phyloP scores from a whole-genome alignment of 30 jellyfish, hydroid and myxozoan species.

The Catostylus mosaicus region DNA sequence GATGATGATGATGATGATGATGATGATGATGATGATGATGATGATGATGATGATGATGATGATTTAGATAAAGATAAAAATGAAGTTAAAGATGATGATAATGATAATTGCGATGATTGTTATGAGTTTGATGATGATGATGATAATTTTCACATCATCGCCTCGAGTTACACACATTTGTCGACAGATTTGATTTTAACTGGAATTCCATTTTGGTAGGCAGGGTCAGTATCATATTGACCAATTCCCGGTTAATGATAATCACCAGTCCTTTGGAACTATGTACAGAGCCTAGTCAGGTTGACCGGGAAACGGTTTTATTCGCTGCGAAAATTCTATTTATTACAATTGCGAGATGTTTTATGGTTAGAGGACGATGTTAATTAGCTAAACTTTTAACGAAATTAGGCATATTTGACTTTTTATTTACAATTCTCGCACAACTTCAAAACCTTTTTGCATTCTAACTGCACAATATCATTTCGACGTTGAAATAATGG shows the following conservation, averaged over 20 bases:
- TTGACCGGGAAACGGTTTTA: neutral
- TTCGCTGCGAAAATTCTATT: constrained; percentile 41
- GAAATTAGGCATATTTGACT: neutral
- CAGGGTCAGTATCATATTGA: constrained; percentile 25
- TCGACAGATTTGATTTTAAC: neutral
- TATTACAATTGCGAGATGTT: constrained; percentile 42
- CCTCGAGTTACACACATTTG: neutral
- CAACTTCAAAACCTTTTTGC: neutral
- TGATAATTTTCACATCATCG: too few relatives aligned
- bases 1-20: too few relatives aligned
- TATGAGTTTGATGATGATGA: too few relatives aligned
- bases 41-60: too few relatives aligned
- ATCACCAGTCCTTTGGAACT: neutral
- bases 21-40: too few relatives aligned
- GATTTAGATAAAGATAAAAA: too few relatives aligned
- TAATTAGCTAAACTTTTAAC: constrained; percentile 19
- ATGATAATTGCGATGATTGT: too few relatives aligned
- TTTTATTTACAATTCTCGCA: neutral
- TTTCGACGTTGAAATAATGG: too few relatives aligned
- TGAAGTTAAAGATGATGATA: too few relatives aligned
- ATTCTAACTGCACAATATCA: too few relatives aligned
- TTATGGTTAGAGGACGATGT: constrained; percentile 36
- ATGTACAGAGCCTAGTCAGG: neutral
- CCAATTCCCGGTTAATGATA: neutral
- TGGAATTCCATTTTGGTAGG: neutral